These are phyloP conservation scores for Drosophila subsilvestris DNA, from an alignment of 2,888 invertebrate genomes.

Conservation along the genomic window DNA sequence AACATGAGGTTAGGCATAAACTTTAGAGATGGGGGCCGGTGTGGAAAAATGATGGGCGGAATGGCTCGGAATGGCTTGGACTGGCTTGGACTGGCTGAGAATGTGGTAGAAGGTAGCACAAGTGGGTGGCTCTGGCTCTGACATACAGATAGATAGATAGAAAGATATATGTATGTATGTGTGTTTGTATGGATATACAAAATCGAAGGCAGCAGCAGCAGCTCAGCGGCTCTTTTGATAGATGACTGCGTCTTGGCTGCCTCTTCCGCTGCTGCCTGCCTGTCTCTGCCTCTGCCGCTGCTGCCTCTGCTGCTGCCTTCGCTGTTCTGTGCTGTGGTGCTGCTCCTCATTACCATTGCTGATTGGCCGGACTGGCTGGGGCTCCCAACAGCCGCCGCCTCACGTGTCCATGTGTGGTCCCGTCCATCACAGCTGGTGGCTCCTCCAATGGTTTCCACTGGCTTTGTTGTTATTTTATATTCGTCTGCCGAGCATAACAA, in stretches of 20 bases:
- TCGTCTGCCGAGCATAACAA: slow-evolving; percentile 64
- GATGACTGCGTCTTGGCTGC: slow-evolving; percentile 57
- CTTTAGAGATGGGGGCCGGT: slow-evolving; percentile 25
- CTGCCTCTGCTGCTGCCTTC: slow-evolving; percentile 12
- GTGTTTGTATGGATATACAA: slow-evolving; percentile 12
- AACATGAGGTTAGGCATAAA: slow-evolving; percentile 60
- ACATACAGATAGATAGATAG: slow-evolving; percentile 25
- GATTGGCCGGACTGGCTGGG: slow-evolving; percentile 59
- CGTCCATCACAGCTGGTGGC: slow-evolving; percentile 65
- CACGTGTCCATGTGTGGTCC: slow-evolving; percentile 61
- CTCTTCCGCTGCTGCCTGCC: slow-evolving; percentile 15
- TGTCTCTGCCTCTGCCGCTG: slow-evolving; percentile 3
- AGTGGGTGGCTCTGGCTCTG: slow-evolving; percentile 10
- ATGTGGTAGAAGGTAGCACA: no score
- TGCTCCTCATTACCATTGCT: slow-evolving; percentile 70
- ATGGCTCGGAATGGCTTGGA: not conserved
- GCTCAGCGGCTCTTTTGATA: slow-evolving; percentile 69
- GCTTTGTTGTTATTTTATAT: slow-evolving; percentile 34
- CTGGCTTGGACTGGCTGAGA: not conserved
- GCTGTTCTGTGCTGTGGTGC: slow-evolving; percentile 1
- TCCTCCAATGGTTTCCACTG: slow-evolving; percentile 27
- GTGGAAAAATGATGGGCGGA: slow-evolving; percentile 51
- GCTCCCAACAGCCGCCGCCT: slow-evolving; percentile 35
- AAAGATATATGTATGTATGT: not conserved
- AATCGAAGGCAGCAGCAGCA: slow-evolving; percentile 51